These are phyloP conservation scores for Atta texana DNA, from an alignment of 1,140 invertebrate species.

Conservation along the genomic window DNA sequence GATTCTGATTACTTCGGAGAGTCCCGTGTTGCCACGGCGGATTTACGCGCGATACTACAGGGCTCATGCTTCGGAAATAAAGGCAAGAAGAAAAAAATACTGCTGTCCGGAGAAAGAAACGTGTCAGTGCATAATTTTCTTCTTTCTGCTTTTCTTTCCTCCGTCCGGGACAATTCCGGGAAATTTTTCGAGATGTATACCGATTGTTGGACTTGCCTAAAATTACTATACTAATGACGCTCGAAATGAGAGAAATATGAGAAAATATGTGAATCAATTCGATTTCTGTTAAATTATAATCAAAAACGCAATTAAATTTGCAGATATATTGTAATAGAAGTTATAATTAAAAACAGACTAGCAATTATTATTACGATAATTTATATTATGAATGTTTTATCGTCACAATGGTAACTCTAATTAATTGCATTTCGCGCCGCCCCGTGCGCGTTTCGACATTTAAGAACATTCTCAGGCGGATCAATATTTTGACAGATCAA, in stretches of 20 bases:
- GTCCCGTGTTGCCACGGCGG: not conserved
- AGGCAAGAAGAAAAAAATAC: not conserved
- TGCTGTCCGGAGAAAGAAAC: not conserved
- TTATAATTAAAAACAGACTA: conserved; percentile 39
- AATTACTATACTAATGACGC: conserved; percentile 41
- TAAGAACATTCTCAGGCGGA: conserved; percentile 11
- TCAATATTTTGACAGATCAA: conserved; percentile 56
- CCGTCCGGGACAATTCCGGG: too few species aligned
- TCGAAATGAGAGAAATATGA: not conserved
- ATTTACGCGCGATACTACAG: conserved; percentile 28
- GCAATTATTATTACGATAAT: conserved; percentile 35
- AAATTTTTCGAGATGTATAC: not conserved
- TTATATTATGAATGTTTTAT: not conserved
- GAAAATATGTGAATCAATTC: conserved; percentile 5
- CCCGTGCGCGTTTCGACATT: not conserved
- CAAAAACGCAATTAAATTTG: conserved; percentile 32
- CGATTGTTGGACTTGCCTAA: not conserved
- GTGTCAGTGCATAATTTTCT: conserved; percentile 47
- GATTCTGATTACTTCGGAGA: conserved; percentile 58
- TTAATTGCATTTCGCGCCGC: conserved; percentile 29
- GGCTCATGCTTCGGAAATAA: conserved; percentile 25
- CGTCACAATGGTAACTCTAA: not conserved
- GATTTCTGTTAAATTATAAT: conserved; percentile 33
- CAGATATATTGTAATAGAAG: conserved; percentile 30
- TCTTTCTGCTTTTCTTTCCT: not conserved